phyloP scores from a whole-genome alignment of 1,140 invertebrate species.

The Microvelia longipes region DNA sequence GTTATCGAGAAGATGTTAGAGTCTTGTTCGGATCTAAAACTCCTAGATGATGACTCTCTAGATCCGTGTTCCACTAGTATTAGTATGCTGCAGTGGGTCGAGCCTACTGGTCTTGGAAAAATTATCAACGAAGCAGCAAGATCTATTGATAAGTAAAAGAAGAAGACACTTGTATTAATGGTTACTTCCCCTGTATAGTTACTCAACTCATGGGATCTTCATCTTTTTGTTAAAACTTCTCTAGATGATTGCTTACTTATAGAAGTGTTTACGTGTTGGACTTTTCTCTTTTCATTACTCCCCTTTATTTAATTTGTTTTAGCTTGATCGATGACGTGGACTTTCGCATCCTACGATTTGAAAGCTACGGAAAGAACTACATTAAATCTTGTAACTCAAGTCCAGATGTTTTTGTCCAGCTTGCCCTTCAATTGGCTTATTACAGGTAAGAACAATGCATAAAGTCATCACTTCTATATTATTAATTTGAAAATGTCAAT shows the following conservation, averaged over 20 bases:
- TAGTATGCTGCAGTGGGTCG: conserved; percentile 68
- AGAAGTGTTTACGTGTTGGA: no score
- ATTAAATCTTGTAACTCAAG: conserved; percentile 83
- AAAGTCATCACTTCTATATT: no score
- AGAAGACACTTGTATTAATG: no score
- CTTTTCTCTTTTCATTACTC: no score
- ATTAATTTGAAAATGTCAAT: no score
- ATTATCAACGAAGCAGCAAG: conserved; percentile 54
- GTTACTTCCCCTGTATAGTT: no score
- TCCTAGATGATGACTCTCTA: conserved; percentile 24
- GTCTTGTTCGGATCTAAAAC: conserved; percentile 33
- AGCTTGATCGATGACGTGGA: conserved; percentile 80
- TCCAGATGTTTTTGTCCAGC: conserved; percentile 91
- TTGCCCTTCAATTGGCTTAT: conserved; percentile 87
- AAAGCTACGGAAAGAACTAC: conserved; percentile 82
- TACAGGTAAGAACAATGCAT: conserved; percentile 76
- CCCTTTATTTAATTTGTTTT: conserved; percentile 20
- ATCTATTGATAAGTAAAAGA: conserved; percentile 63
- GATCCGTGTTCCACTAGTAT: conserved; percentile 45
- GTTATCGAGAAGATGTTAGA: conserved; percentile 67
- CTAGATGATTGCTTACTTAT: no score
- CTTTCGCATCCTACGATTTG: conserved; percentile 71
- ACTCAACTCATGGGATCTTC: no score
- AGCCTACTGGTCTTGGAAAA: conserved; percentile 46
- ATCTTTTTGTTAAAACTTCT: no score